These are phyloP conservation scores for Tragelaphus eurycerus DNA, from an alignment of 2,797 vertebrate species.

Conservation along the genomic window DNA sequence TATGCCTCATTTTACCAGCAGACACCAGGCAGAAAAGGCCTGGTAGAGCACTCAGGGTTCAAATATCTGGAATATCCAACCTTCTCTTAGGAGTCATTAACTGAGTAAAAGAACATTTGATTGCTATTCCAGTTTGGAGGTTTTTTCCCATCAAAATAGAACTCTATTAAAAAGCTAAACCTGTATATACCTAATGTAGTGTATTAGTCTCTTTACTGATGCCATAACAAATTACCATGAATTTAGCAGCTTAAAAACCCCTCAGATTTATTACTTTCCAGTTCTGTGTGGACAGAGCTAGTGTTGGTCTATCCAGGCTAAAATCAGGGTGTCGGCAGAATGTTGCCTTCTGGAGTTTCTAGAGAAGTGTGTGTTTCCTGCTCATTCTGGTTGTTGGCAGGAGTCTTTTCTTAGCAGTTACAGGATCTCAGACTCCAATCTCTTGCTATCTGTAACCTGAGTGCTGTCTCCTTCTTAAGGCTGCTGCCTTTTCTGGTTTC, in stretches of 20 bases:
- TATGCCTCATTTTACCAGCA: not conserved
- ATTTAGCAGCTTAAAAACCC: not conserved
- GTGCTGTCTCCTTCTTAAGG: not conserved
- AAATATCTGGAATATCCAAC: not conserved
- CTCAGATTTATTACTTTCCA: not conserved
- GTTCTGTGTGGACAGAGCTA: not conserved
- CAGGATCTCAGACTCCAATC: not conserved
- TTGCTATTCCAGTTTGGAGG: not conserved
- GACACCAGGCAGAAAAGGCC: not conserved
- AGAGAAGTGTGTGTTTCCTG: not conserved
- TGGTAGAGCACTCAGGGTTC: not conserved
- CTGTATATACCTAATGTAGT: not conserved
- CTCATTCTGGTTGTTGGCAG: not conserved
- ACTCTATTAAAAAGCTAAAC: not conserved
- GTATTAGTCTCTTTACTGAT: not conserved
- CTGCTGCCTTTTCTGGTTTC: not conserved
- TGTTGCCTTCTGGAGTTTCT: not conserved
- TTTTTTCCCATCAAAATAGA: not conserved
- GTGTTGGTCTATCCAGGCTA: not conserved
- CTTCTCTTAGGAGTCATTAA: not conserved
- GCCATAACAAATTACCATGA: not conserved
- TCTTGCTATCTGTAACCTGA: not conserved
- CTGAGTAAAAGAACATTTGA: not conserved
- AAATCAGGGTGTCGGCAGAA: not conserved
- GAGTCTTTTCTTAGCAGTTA: not conserved